These are phyloP conservation scores for Pseudoatta argentina DNA, from an alignment of 1,140 invertebrate species.

Conservation along the genomic window DNA sequence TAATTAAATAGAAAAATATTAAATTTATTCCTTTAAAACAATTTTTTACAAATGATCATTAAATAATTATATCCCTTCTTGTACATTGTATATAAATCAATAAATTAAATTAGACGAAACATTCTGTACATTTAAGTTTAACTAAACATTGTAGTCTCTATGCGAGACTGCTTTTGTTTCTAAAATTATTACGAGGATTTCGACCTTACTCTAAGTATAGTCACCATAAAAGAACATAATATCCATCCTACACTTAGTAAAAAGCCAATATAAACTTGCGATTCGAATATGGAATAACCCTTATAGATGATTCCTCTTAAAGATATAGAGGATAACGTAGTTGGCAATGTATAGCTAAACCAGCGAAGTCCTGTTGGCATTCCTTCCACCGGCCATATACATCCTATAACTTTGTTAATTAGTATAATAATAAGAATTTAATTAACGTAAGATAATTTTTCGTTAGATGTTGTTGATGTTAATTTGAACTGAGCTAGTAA, in stretches of 20 bases:
- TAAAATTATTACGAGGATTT: conserved; percentile 47
- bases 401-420: conserved; percentile 87
- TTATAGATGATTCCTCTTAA: conserved; percentile 89
- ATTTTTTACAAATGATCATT: not conserved
- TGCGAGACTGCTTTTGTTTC: not conserved
- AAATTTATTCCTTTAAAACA: not conserved
- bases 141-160: conserved; percentile 35
- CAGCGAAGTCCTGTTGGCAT: conserved; percentile 88
- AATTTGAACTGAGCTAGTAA: not conserved
- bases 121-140: conserved; percentile 2
- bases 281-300: conserved; percentile 87
- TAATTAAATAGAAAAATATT: not conserved
- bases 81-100: not conserved
- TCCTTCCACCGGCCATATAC: conserved; percentile 96
- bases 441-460: conserved; percentile 10
- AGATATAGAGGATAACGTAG: conserved; percentile 89
- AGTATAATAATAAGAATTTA: not conserved
- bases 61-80: not conserved
- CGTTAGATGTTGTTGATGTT: not conserved
- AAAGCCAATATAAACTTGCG: conserved; percentile 88
- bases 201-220: conserved; percentile 83
- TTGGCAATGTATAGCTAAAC: conserved; percentile 88
- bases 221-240: conserved; percentile 82
- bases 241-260: conserved; percentile 88
- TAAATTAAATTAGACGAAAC: not conserved